Evolutionary conservation across 2,888 invertebrate species (phyloP), one percentile per base, ranked within the genome.

Genomic region (Apodemia hepburni): DNA sequence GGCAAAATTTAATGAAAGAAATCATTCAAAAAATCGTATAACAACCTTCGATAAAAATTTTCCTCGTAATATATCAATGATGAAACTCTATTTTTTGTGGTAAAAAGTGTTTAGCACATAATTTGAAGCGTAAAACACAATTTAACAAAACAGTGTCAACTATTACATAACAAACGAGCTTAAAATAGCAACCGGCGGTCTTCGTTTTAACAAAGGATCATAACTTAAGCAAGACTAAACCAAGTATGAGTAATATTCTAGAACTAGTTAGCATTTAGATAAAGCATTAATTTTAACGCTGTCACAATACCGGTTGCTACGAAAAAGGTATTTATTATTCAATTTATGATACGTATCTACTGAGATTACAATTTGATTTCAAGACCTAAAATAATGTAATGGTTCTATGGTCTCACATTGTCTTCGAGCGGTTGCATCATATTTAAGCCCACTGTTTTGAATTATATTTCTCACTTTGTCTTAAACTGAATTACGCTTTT

Each of bases 241-340:
- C 51, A 18, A 38, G 38, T 61, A 70, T 72, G 72, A 72, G 72
- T 71, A 72, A 71, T 71, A 68, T 69, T 67, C 65, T 65, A 58
- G 69, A 67, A 71, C 70, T 72, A 71, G 72, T 72, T 72, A 72
- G 72, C 71, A 69, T 72, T 71, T 72, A 66, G 71, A 68, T 70
- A 70, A 65, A 65, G 63, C 68, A 67, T 69, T 69, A 70, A 66
- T 70, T 71, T 66, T 65, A 66, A 66, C 63, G 63, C 65, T 70
- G 69, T 70, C 67, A 70, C 70, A 67, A 67, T 69, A 66, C 64
- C 42, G 59, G 66, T 63, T 63, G n/a, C 67, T 64, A 66, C 66
- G 66, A 68, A 70, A 69, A 65, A 66, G 68, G 64, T 65, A 68
- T 67, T 69, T 66, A 68, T 69, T 69, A 70, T 69, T 69, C 70